Evolutionary conservation across 23 tunicate genomes (phyloP), one percentile per base, ranked within the genome.

Genomic region (Corella eumyota): DNA sequence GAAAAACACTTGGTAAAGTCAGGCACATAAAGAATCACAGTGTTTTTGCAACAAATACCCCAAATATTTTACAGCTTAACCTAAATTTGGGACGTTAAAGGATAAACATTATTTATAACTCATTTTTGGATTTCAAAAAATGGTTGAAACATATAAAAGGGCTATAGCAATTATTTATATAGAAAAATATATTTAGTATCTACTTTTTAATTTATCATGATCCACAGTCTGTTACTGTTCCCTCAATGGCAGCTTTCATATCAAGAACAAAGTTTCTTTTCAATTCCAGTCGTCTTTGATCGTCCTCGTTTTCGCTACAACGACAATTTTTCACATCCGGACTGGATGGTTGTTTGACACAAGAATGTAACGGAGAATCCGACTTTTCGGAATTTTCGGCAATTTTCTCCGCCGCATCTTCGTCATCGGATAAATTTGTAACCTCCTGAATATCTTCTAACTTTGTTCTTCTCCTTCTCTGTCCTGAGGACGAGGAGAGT

Each of bases 361-460:
- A 51, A 11, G 57, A 51, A 51, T 51, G 57, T n/a, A 51, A 27
- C 11, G 57, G 57, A 19, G 57, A 51, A 51, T 51, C 57, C 6
- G 11, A 11, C 5, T 25, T 25, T 51, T 11, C 15, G 5, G 23
- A 6, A 40, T 11, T 40, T 51, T 51, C 57, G 6, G 11, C 23
- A n/a, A 51, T n/a, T 9, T 51, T 11, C 25, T 35, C 25, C 15
- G 49, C 23, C 7, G 13, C 33, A 9, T 17, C 36, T 37, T 55
- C 74, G 1, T 54, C 74, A 27, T 68, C 74, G 3, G 74, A 55
- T 36, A 37, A 46, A 3, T 47, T 45, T 4, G 69, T 50, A 32
- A 64, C 90, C 61, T 80, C 90, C 64, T 80, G 78, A 47, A 80
- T 80, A 67, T 80, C 90, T 45, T 80, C 90, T 22, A 80, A 36